Conservation (phyloP, 2,113 vertebrate genomes). For the Centrocercus urophasianus region DNA sequence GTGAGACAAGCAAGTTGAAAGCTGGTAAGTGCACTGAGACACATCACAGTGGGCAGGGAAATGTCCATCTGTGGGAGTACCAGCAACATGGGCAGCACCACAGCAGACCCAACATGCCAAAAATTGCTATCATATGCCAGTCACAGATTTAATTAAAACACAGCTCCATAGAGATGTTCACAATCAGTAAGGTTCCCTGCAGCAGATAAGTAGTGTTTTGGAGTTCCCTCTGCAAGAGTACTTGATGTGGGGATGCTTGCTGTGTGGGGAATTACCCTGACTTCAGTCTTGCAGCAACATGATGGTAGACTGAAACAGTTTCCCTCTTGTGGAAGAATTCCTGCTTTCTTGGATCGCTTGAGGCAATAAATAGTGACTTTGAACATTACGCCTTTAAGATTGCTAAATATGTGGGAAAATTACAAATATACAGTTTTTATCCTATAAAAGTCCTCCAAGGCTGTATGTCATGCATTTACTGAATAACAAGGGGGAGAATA, state of each 20-base stretch:
- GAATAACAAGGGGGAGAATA: background rate
- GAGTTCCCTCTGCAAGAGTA: background rate
- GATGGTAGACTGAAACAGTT: background rate
- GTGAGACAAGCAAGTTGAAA: background rate
- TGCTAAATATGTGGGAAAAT: background rate
- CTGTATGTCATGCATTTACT: background rate
- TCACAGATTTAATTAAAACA: background rate
- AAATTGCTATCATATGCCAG: background rate
- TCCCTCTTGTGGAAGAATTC: background rate
- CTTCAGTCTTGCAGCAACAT: background rate
- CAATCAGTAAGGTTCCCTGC: background rate
- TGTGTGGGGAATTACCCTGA: background rate
- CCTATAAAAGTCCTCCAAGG: background rate
- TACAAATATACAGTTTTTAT: background rate
- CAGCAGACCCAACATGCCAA: background rate
- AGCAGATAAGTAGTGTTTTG: background rate
- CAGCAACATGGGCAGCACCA: background rate
- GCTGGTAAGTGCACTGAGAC: background rate
- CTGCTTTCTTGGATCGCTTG: background rate
- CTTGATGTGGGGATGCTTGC: background rate
- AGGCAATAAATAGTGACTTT: constrained; percentile 15
- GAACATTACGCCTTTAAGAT: background rate
- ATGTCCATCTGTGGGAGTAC: accelerated
- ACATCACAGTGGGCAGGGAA: background rate
- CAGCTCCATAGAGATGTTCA: background rate